Percentiles rank a stretch among this genome's conserved stretches.
Evolutionary conservation across 2,797 vertebrate genomes (phyloP).

Genomic region (Tragopan temminckii): DNA sequence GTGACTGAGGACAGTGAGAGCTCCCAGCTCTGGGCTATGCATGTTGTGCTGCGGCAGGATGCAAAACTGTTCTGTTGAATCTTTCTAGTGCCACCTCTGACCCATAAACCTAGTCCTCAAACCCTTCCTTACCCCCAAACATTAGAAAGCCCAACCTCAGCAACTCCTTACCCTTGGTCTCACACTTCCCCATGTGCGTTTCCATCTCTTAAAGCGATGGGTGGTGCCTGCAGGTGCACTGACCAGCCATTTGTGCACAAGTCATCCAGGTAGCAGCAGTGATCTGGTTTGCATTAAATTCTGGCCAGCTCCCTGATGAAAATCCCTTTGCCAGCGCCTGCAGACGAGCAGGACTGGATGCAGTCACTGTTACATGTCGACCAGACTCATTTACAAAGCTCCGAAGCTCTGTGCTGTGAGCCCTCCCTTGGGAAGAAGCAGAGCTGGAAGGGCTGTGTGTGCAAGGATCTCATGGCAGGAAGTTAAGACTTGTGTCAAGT

Average conservation of each 20-base stretch:
- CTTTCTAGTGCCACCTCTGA: not conserved
- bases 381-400: not conserved
- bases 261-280: not conserved
- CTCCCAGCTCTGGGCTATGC: not conserved
- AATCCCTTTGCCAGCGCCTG: not conserved
- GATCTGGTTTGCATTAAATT: not conserved
- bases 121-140: not conserved
- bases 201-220: not conserved
- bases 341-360: not conserved
- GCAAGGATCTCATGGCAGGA: not conserved
- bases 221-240: not conserved
- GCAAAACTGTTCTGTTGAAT: not conserved
- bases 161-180: not conserved
- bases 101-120: not conserved
- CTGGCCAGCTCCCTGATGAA: not conserved
- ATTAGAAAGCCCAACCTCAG: not conserved
- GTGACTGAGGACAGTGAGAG: not conserved
- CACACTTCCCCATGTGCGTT: not conserved
- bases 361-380: not conserved
- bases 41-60: not conserved
- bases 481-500: constrained; percentile 20
- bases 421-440: not conserved
- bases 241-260: not conserved
- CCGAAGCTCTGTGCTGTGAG: not conserved
- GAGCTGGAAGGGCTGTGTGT: not conserved